Base-by-base conservation (phyloP, 2,888 invertebrate genomes). In the Ormyrus labotus region DNA sequence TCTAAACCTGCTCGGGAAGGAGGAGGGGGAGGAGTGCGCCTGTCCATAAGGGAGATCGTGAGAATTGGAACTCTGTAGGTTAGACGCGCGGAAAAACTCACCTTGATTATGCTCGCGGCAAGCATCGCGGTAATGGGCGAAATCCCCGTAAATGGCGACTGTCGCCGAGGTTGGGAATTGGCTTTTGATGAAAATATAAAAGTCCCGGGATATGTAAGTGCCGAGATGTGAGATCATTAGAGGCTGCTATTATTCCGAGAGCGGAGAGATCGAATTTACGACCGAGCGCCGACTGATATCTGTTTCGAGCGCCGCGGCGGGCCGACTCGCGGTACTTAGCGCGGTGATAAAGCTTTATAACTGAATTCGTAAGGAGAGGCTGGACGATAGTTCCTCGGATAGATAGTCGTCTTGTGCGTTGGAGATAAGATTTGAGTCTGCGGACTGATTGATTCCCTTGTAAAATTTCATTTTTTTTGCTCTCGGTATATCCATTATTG, bases 21-120 rank as follows among this genome's bases (percentile, higher is more conserved):
- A 19, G 73, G 60, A 53, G 19, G 19, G 19, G 19, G 19, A 19
- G 19, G 19, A 19, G 19, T 19, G 19, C 19, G 50, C 13, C 65
- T 63, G 69, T 79, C 88, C 87, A 87, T 88, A 88, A 86, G 86
- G 86, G 85, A 88, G 84, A 90, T 87, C 90, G 89, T 89, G 89
- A 90, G 90, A 90, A 90, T 89, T 89, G 88, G 90, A 89, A 87
- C 88, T 88, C 85, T 64, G 53, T 34, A 19, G 50, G 48, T 67
- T 77, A 57, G 82, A 65, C 10, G 76, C 78, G 51, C 19, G 87
- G 85, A 89, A 90, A 90, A 90, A 89, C 89, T 89, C 83, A 89
- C 89, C 90, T 87, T 88, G 88, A 87, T 90, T 89, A 90, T 90
- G 87, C 88, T 85, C 86, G 85, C 84, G 85, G 86, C 86, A 86